Percentiles rank a stretch among this genome's conserved stretches.
These are phyloP conservation scores for Xiphorhynchus erythropygius DNA, from an alignment of 2,797 vertebrate species.

Conservation along the genomic window DNA sequence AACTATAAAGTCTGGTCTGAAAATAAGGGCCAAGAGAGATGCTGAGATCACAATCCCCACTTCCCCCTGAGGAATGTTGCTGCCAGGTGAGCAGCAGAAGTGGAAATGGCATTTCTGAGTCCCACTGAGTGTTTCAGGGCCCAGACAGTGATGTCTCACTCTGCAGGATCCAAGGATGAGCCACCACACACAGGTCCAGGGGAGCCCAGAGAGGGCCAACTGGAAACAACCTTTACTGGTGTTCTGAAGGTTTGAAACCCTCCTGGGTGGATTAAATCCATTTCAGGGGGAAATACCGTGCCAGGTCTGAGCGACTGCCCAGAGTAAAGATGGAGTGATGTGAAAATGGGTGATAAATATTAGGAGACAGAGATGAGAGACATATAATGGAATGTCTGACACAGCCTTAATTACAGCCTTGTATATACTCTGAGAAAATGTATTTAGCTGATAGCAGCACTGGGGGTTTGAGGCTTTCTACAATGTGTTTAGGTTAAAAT, in stretches of 20 bases:
- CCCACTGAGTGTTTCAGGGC: neutral
- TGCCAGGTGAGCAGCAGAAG: neutral
- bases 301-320: conserved; percentile 8
- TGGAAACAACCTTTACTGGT: neutral
- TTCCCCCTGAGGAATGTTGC: neutral
- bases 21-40: neutral
- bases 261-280: neutral
- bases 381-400: conserved; percentile 46
- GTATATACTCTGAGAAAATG: conserved; percentile 36
- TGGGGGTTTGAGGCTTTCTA: conserved; percentile 3
- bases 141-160: neutral
- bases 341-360: conserved; percentile 63
- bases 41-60: neutral
- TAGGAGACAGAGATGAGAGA: conserved; percentile 16
- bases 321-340: neutral
- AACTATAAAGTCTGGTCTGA: neutral
- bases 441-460: conserved; percentile 26
- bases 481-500: conserved; percentile 34
- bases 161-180: neutral
- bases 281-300: neutral
- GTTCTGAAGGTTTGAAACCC: neutral
- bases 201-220: neutral
- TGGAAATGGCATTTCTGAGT: neutral
- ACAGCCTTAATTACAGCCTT: conserved; percentile 48
- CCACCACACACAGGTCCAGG: neutral